Evolutionary conservation across 1,140 invertebrate species (phyloP).

Genomic region (Ephestia elutella): DNA sequence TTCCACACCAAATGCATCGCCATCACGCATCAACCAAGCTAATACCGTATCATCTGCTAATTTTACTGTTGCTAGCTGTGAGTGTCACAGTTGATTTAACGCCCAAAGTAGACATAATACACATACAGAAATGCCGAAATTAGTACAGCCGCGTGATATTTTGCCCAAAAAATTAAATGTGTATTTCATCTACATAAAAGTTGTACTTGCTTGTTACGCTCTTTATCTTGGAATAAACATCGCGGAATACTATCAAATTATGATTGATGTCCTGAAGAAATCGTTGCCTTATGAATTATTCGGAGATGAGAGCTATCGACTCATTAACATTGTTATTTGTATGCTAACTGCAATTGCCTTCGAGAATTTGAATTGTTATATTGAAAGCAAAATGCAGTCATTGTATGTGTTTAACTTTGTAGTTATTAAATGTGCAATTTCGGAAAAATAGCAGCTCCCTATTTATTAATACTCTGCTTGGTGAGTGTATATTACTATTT

Average conservation of each 20-base stretch:
- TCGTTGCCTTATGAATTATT: background rate
- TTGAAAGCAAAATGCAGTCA: no score
- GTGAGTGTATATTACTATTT: conserved; percentile 8
- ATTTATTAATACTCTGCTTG: background rate
- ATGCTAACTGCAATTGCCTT: no score
- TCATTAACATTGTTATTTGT: background rate
- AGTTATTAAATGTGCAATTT: no score
- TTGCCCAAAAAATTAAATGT: background rate
- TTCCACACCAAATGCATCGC: conserved; percentile 77
- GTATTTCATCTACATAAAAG: conserved; percentile 48
- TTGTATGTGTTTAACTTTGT: no score
- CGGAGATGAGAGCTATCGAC: background rate
- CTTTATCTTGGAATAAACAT: conserved; percentile 25
- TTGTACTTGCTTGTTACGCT: conserved; percentile 40
- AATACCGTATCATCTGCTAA: conserved; percentile 75
- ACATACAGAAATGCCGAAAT: conserved; percentile 10
- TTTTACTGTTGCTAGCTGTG: conserved; percentile 80
- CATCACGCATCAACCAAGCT: conserved; percentile 73
- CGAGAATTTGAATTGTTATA: no score
- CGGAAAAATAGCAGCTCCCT: background rate
- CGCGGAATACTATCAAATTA: background rate
- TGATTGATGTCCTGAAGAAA: no score
- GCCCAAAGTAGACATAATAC: conserved; percentile 48
- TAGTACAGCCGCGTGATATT: background rate
- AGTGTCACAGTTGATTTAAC: conserved; percentile 76